phyloP scores from a whole-genome alignment of 2,888 invertebrate species.

The Chesias legatella region DNA sequence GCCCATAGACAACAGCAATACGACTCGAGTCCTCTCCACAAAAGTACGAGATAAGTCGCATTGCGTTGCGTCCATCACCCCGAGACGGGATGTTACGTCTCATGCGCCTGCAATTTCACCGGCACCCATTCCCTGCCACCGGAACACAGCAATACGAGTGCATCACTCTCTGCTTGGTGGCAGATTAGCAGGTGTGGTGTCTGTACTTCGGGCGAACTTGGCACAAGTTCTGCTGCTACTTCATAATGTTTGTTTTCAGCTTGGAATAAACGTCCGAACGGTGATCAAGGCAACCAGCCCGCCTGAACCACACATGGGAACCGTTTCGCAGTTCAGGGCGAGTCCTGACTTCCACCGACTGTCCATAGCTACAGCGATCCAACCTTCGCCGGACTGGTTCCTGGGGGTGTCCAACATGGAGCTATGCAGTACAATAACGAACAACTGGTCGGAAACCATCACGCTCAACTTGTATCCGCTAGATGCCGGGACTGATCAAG shows the following conservation, averaged over 20 bases:
- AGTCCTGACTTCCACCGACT: conserved; percentile 59
- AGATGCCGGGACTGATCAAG: conserved; percentile 97
- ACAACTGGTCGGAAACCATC: conserved; percentile 87
- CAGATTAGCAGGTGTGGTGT: too few relatives aligned
- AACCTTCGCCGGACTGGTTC: conserved; percentile 95
- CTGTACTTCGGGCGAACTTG: too few relatives aligned
- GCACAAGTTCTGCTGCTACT: too few relatives aligned
- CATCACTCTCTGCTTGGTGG: too few relatives aligned
- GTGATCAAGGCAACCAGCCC: conserved; percentile 65
- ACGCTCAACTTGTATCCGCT: conserved; percentile 93
- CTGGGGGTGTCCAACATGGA: conserved; percentile 94
- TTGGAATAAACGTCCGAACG: conserved; percentile 56
- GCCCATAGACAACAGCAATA: too few relatives aligned
- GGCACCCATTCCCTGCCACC: too few relatives aligned
- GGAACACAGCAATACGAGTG: too few relatives aligned
- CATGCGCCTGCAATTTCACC: too few relatives aligned
- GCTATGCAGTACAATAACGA: conserved; percentile 89
- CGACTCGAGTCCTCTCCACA: too few relatives aligned
- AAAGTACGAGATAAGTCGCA: too few relatives aligned
- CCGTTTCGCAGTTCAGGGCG: conserved; percentile 56
- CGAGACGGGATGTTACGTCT: too few relatives aligned
- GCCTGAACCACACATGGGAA: conserved; percentile 47
- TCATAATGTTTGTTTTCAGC: conserved; percentile 32
- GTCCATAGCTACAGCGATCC: conserved; percentile 59
- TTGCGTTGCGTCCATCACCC: too few relatives aligned